Percentiles rank a stretch among this genome's conserved stretches.
phyloP scores from a whole-genome alignment of 2,113 vertebrate genomes.

The Nesogale talazaci region DNA sequence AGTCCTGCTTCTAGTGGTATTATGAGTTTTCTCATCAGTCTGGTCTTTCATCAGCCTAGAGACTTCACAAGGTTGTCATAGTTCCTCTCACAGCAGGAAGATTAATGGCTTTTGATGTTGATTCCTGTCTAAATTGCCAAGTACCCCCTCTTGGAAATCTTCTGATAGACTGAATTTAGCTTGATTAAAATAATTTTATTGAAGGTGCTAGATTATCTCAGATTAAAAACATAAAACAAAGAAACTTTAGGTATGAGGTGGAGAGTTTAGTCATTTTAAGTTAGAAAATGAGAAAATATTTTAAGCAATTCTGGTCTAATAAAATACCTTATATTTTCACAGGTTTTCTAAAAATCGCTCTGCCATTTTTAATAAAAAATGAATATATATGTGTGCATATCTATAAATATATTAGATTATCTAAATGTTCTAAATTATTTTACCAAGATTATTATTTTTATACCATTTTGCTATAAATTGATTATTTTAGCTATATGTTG shows the following conservation, averaged over 20 bases:
- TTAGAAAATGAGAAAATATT: not conserved
- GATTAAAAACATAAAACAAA: not conserved
- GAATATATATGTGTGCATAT: not conserved
- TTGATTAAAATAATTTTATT: slow-evolving; percentile 32
- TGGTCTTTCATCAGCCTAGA: not conserved
- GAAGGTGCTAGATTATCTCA: slow-evolving; percentile 19
- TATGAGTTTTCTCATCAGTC: not conserved
- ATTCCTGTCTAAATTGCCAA: not conserved
- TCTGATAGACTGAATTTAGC: not conserved
- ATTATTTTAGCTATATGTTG: not conserved
- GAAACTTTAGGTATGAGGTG: not conserved
- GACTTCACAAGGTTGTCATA: not conserved
- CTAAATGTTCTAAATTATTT: slow-evolving; percentile 35
- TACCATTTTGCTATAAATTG: not conserved
- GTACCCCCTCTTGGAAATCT: not conserved
- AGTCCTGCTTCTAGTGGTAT: not conserved
- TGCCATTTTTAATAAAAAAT: slow-evolving; percentile 4
- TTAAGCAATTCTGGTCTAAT: not conserved
- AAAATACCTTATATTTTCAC: not conserved
- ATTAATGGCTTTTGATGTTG: not conserved
- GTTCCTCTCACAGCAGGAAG: not conserved
- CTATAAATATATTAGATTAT: not conserved
- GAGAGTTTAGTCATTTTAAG: slow-evolving; percentile 20
- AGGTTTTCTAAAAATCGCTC: not conserved
- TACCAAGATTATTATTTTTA: slow-evolving; percentile 18